Conservation (phyloP, 2,113 vertebrate genomes). For the Tychaedon coryphoeus region DNA sequence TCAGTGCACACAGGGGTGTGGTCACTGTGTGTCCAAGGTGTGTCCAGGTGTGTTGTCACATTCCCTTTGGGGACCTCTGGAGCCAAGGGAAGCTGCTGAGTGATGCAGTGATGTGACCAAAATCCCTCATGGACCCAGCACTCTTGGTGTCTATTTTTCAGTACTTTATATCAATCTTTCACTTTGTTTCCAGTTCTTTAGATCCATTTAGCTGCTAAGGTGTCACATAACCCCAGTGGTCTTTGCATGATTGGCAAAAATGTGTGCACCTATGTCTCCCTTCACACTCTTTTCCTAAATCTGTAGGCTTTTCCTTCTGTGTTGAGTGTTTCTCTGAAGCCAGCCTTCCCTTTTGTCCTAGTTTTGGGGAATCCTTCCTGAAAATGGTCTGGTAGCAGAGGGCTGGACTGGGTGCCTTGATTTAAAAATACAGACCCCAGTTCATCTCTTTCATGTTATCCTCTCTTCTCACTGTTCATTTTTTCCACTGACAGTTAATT, state of each 20-base stretch:
- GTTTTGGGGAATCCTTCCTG: background rate
- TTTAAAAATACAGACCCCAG: background rate
- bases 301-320: background rate
- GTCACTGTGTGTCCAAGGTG: background rate
- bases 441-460: background rate
- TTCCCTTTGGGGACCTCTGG: background rate
- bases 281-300: background rate
- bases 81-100: background rate
- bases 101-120: background rate
- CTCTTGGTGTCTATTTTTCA: background rate
- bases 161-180: background rate
- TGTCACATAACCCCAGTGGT: background rate
- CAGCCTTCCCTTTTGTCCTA: background rate
- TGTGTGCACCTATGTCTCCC: background rate
- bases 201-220: background rate
- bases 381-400: background rate
- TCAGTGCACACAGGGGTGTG: background rate
- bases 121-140: background rate
- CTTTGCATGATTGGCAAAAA: background rate
- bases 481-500: background rate
- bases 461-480: background rate
- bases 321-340: background rate
- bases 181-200: background rate
- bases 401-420: background rate
- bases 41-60: background rate